phyloP scores from a whole-genome alignment of 2,797 vertebrate species.

The Malacoraja senta region DNA sequence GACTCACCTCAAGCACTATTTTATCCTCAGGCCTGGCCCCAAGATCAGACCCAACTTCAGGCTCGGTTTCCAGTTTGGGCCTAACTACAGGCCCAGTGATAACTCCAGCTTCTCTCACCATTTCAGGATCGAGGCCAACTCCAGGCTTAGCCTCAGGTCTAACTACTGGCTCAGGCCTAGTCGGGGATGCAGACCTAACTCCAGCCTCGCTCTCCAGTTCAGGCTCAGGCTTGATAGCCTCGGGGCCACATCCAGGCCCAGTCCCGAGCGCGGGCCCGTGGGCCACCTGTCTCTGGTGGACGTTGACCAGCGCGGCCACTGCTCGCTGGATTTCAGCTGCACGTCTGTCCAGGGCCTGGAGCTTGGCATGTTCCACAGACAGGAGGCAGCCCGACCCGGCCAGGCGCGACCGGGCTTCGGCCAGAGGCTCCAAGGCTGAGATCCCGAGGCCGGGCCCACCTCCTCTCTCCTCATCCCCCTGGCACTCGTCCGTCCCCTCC shows the following conservation, averaged over 20 bases:
- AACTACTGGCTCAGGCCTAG: no score
- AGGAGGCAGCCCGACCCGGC: slow-evolving; percentile 59
- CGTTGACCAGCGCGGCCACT: slow-evolving; percentile 65
- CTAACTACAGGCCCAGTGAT: no score
- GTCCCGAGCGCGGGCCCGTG: background rate
- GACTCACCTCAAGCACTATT: no score
- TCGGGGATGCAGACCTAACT: no score
- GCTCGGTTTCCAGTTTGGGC: no score
- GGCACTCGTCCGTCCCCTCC: slow-evolving; percentile 34
- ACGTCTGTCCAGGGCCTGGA: slow-evolving; percentile 65
- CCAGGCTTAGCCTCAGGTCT: no score
- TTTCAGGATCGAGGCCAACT: no score
- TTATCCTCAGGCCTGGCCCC: no score
- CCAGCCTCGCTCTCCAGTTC: no score
- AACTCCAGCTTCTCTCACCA: no score
- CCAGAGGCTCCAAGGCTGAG: background rate
- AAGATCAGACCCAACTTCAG: no score
- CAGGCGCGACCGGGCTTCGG: slow-evolving; percentile 40
- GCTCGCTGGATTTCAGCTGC: slow-evolving; percentile 66
- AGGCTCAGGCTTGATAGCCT: no score
- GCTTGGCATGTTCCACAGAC: slow-evolving; percentile 67
- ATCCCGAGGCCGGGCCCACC: background rate
- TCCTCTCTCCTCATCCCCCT: background rate
- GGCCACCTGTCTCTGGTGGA: slow-evolving; percentile 50
- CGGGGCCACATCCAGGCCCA: slow-evolving; percentile 3